phyloP scores from a whole-genome alignment of 2,797 vertebrate genomes.

The Pangasius macronema region DNA sequence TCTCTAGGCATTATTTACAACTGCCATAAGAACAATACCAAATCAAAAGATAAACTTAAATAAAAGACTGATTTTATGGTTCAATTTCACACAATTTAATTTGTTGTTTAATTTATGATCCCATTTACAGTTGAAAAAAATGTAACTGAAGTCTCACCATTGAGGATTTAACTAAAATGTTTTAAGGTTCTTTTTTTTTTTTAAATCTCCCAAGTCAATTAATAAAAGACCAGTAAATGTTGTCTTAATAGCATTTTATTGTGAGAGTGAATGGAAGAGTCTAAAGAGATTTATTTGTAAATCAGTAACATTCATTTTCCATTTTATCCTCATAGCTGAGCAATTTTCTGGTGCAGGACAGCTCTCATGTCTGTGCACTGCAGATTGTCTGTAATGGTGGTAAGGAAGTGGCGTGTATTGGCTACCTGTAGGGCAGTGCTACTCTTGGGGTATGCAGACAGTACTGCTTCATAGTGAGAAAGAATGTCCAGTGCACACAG shows the following conservation, averaged over 20 bases:
- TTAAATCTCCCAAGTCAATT: neutral
- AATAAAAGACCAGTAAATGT: slow-evolving; percentile 7
- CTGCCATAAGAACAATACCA: neutral
- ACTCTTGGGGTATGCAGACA: slow-evolving; percentile 70
- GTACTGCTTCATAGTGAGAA: slow-evolving; percentile 79
- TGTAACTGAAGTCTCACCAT: neutral
- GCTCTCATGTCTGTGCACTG: slow-evolving; percentile 77
- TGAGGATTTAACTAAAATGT: neutral
- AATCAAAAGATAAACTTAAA: neutral
- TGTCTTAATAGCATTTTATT: slow-evolving; percentile 27
- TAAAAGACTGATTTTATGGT: neutral
- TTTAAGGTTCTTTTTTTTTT: neutral
- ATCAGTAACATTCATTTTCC: neutral
- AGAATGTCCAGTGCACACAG: slow-evolving; percentile 88
- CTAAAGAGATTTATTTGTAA: neutral
- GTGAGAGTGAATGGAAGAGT: neutral
- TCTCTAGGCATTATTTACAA: neutral
- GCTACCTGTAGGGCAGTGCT: slow-evolving; percentile 77
- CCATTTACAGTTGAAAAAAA: neutral
- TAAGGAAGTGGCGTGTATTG: slow-evolving; percentile 87
- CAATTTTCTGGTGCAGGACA: slow-evolving; percentile 89
- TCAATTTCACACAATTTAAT: neutral
- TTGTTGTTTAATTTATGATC: neutral
- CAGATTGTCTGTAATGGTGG: slow-evolving; percentile 80
- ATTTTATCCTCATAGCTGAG: slow-evolving; percentile 65